Evolutionary conservation across 2,888 invertebrate genomes (phyloP).

Genomic region (Melieria crassipennis): DNA sequence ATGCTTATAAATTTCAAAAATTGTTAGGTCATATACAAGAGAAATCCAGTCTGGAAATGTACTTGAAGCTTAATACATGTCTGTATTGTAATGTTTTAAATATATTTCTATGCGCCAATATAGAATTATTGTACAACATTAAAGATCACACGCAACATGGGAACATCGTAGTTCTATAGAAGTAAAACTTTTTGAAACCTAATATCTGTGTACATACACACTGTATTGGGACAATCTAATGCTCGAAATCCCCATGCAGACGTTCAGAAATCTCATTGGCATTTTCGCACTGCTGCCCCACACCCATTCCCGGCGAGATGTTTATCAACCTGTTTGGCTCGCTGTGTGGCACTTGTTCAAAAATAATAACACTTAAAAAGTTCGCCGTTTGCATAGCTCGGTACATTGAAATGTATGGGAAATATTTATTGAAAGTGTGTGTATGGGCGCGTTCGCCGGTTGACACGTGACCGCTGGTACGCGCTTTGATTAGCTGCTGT

Average conservation of each 20-base stretch:
- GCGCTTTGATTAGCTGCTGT: slow-evolving; percentile 29
- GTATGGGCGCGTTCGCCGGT: neutral
- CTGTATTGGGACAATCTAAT: neutral
- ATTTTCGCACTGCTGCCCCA: neutral
- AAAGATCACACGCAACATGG: no score
- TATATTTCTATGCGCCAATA: no score
- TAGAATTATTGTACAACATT: no score
- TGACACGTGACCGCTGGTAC: slow-evolving; percentile 23
- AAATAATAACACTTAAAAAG: slow-evolving; percentile 31
- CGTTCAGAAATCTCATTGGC: slow-evolving; percentile 24
- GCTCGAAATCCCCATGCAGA: slow-evolving; percentile 19
- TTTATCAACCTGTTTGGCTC: slow-evolving; percentile 29
- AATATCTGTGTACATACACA: no score
- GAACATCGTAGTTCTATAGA: no score
- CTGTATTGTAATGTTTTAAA: no score
- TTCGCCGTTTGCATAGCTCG: neutral
- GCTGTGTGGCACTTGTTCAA: slow-evolving; percentile 27
- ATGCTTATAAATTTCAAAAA: no score
- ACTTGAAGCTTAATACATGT: no score
- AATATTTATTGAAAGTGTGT: neutral
- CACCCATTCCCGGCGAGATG: neutral
- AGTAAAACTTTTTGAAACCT: no score
- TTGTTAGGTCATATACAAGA: no score
- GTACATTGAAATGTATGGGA: no score
- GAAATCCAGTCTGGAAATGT: no score